Evolutionary conservation across 2,888 invertebrate species (phyloP).

Genomic region (Entomobrya proxima): DNA sequence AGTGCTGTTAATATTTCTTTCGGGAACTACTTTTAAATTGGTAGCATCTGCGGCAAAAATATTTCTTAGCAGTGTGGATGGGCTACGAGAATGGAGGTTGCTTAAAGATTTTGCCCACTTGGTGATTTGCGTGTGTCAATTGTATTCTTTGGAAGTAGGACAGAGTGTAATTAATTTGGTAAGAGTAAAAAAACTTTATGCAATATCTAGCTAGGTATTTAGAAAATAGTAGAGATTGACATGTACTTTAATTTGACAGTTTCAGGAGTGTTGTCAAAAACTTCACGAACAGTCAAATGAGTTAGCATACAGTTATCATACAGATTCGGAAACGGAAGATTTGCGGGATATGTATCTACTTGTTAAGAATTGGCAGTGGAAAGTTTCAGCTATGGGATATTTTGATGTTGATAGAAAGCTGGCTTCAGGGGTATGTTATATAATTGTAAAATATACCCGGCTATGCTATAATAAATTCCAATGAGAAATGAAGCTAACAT

Average conservation of each 20-base stretch:
- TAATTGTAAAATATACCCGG: too few species aligned
- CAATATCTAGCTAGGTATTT: neutral
- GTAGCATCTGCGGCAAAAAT: neutral
- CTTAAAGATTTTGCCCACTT: neutral
- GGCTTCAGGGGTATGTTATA: slow-evolving; percentile 29
- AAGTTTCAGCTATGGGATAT: slow-evolving; percentile 13
- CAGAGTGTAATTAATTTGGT: neutral
- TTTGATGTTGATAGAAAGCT: slow-evolving; percentile 40
- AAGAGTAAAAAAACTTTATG: too few species aligned
- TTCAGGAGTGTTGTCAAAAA: slow-evolving; percentile 17
- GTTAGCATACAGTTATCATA: neutral
- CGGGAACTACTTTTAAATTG: neutral
- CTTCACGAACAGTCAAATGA: neutral
- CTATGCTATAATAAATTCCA: neutral
- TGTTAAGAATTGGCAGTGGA: slow-evolving; percentile 43
- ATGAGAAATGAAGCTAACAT: neutral
- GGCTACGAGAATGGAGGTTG: neutral
- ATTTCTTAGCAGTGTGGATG: neutral
- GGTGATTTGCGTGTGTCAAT: neutral
- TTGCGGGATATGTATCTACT: slow-evolving; percentile 16
- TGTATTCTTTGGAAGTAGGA: slow-evolving; percentile 22
- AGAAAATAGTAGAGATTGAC: neutral
- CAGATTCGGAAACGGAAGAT: neutral
- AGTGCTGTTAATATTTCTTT: slow-evolving; percentile 21
- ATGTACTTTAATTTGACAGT: neutral